Evolutionary conservation across 2,797 vertebrate species (phyloP).

Genomic region (Onychomys arenicola): DNA sequence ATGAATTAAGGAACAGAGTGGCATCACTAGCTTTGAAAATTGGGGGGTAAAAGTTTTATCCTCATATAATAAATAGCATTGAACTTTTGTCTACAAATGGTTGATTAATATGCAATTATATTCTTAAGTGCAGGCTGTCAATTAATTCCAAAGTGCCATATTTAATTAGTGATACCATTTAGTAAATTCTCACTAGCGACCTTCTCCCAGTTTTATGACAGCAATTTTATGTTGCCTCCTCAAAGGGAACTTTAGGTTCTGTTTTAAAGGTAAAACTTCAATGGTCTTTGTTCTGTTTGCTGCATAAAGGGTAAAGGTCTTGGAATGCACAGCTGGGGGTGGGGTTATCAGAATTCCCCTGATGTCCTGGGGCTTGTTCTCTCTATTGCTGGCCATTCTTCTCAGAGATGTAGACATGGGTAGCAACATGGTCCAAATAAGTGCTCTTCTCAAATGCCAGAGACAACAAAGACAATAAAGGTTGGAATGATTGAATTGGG

Average conservation of each 20-base stretch:
- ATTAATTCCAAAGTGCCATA: slow-evolving; percentile 73
- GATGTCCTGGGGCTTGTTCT: not conserved
- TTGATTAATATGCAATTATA: slow-evolving; percentile 64
- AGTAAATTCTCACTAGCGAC: slow-evolving; percentile 67
- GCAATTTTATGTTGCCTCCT: slow-evolving; percentile 21
- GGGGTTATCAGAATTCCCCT: not conserved
- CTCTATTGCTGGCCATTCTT: not conserved
- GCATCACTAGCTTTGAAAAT: slow-evolving; percentile 59
- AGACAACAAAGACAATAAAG: not conserved
- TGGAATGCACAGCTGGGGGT: not conserved
- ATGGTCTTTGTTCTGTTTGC: not conserved
- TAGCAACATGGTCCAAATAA: not conserved
- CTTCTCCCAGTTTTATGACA: slow-evolving; percentile 42
- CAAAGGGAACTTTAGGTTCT: not conserved
- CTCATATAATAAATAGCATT: slow-evolving; percentile 59
- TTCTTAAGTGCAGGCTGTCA: slow-evolving; percentile 70
- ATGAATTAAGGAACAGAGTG: slow-evolving; percentile 68
- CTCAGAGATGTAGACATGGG: not conserved
- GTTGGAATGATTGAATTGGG: not conserved
- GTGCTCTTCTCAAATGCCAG: slow-evolving; percentile 3
- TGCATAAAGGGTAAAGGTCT: not conserved
- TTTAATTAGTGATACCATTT: slow-evolving; percentile 73
- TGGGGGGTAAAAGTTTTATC: slow-evolving; percentile 51
- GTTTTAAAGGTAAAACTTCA: slow-evolving; percentile 32
- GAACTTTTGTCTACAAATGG: slow-evolving; percentile 73